phyloP scores from a whole-genome alignment of 2,797 vertebrate genomes.

The Simalia tracyae region DNA sequence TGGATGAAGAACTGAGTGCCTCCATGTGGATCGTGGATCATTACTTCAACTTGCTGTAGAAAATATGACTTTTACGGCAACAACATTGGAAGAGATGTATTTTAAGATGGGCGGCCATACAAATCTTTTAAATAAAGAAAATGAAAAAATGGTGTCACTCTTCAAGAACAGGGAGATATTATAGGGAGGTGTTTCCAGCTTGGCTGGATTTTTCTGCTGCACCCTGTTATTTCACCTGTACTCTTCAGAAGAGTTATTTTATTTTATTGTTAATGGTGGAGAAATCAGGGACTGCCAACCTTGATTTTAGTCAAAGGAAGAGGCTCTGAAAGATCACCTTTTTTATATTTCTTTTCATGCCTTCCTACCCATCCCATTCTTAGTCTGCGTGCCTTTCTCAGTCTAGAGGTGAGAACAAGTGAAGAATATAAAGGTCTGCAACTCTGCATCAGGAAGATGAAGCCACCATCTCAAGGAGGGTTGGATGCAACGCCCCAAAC shows the following conservation, averaged over 20 bases:
- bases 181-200: not conserved
- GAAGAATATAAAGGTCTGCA: not conserved
- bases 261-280: not conserved
- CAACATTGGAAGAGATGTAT: not conserved
- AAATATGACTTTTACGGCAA: not conserved
- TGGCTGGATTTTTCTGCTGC: not conserved
- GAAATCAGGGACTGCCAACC: not conserved
- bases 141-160: not conserved
- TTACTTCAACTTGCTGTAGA: not conserved
- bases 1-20: not conserved
- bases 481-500: not conserved
- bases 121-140: not conserved
- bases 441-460: not conserved
- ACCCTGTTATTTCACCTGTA: not conserved
- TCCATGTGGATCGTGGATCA: not conserved
- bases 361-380: not conserved
- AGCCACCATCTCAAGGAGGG: not conserved
- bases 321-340: not conserved
- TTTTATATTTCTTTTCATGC: not conserved
- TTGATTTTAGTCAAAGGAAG: not conserved
- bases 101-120: not conserved
- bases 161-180: not conserved
- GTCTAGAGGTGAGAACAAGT: not conserved
- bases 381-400: not conserved
- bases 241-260: not conserved